Percentiles rank a stretch among this genome's conserved stretches.
phyloP scores from a whole-genome alignment of 2,888 invertebrate genomes.

The Lymantria monacha region DNA sequence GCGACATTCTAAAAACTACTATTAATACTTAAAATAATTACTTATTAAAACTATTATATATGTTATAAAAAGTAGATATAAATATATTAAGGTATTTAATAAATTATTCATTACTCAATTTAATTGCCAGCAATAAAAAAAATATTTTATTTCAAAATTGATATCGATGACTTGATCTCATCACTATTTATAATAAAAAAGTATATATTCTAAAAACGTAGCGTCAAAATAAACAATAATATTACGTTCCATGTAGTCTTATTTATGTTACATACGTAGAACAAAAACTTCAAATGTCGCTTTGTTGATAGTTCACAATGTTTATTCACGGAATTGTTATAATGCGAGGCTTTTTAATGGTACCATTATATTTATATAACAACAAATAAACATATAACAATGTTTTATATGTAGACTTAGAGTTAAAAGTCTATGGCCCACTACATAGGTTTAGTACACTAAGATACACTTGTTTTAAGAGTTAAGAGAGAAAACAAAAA shows the following conservation, averaged over 20 bases:
- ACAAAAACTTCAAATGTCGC: slow-evolving; percentile 7
- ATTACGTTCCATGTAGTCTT: slow-evolving; percentile 36
- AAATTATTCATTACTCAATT: background rate
- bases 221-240: slow-evolving; percentile 27
- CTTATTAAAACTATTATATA: background rate
- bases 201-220: slow-evolving; percentile 14
- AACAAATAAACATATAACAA: too few relatives aligned
- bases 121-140: background rate
- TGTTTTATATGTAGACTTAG: too few relatives aligned
- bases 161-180: slow-evolving; percentile 1
- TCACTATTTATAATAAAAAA: slow-evolving; percentile 19
- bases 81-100: background rate
- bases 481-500: too few relatives aligned
- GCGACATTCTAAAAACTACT: background rate
- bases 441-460: too few relatives aligned
- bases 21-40: background rate
- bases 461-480: too few relatives aligned
- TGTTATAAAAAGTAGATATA: background rate
- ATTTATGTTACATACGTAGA: slow-evolving; percentile 15
- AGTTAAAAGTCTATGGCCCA: too few relatives aligned
- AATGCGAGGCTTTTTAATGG: too few relatives aligned
- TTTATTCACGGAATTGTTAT: background rate
- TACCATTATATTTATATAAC: too few relatives aligned
- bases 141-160: background rate
- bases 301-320: slow-evolving; percentile 2